These are phyloP conservation scores for Candidula unifasciata DNA, from an alignment of 2,888 invertebrate genomes.

Conservation along the genomic window DNA sequence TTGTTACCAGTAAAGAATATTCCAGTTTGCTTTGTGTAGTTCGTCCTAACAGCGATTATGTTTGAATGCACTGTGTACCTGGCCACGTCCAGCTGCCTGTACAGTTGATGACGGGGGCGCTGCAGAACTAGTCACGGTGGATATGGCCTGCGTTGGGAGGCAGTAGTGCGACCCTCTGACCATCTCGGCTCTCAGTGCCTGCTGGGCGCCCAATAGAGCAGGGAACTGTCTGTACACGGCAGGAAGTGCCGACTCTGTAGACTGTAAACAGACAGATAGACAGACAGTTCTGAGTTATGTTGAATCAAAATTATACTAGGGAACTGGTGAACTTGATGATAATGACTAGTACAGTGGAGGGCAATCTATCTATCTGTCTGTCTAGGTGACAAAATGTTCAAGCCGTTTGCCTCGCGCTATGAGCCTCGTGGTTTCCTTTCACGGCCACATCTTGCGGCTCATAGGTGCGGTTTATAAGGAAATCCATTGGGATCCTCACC, in stretches of 20 bases:
- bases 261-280: background rate
- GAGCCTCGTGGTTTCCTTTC: too few species aligned
- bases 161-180: background rate
- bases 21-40: too few species aligned
- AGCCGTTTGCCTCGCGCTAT: too few species aligned
- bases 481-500: too few species aligned
- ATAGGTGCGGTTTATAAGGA: too few species aligned
- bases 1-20: too few species aligned
- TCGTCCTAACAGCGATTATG: background rate
- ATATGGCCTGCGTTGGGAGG: background rate
- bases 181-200: constrained; percentile 12
- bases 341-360: background rate
- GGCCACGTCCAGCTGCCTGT: background rate
- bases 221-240: constrained; percentile 40
- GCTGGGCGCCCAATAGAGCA: constrained; percentile 15
- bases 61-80: background rate
- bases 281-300: background rate
- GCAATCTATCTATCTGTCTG: too few species aligned
- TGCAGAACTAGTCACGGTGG: background rate
- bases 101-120: background rate
- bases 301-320: background rate
- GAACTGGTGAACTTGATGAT: background rate
- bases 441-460: too few species aligned
- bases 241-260: constrained; percentile 26
- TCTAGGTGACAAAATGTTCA: too few species aligned